Conservation (phyloP, 2,888 invertebrate genomes). For the Drosophila hawaiiensis region DNA sequence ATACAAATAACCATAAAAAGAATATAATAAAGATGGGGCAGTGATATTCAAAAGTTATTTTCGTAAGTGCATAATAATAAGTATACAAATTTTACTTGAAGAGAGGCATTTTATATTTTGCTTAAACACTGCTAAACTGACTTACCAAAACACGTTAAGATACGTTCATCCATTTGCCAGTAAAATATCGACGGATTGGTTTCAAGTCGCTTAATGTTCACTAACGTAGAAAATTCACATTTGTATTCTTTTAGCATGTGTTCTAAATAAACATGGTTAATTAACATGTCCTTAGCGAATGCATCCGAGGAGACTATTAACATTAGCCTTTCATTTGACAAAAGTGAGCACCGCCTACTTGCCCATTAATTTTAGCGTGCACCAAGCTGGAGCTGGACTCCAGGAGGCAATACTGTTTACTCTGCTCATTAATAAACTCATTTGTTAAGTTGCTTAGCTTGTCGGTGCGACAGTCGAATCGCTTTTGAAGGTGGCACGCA, state of each 20-base stretch:
- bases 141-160: neutral
- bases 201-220: neutral
- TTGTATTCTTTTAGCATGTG: neutral
- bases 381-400: neutral
- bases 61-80: neutral
- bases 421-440: conserved; percentile 62
- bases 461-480: conserved; percentile 1
- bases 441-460: conserved; percentile 56
- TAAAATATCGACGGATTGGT: neutral
- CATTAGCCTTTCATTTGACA: neutral
- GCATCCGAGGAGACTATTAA: conserved; percentile 11
- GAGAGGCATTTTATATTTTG: neutral
- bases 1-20: neutral
- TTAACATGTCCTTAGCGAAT: conserved; percentile 28
- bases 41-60: neutral
- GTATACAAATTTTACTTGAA: neutral
- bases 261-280: neutral
- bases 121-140: neutral
- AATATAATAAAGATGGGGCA: neutral
- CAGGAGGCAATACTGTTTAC: conserved; percentile 34
- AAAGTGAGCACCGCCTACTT: conserved; percentile 22
- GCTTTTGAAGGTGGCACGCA: conserved; percentile 41
- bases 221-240: neutral
- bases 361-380: conserved; percentile 20
- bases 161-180: neutral